Percentiles rank a stretch among this genome's conserved stretches.
Conservation (phyloP, 2,797 vertebrate genomes). For the Schizothorax lantsangensis region DNA sequence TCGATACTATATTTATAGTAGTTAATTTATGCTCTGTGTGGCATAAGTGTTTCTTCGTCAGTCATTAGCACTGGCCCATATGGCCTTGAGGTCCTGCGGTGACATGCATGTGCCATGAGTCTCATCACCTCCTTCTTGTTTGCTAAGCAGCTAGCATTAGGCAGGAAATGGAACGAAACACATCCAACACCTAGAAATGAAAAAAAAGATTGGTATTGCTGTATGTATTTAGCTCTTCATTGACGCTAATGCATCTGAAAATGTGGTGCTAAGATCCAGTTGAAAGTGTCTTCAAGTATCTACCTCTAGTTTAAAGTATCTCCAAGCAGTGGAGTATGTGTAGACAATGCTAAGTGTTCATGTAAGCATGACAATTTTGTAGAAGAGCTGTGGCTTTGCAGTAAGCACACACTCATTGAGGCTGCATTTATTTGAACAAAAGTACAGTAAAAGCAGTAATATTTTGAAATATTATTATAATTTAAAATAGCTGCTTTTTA, state of each 20-base stretch:
- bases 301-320: constrained; percentile 6
- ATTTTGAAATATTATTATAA: background rate
- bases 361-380: background rate
- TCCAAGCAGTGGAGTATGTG: background rate
- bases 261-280: background rate
- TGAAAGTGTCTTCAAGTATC: background rate
- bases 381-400: background rate
- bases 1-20: constrained; percentile 28
- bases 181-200: background rate
- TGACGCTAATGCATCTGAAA: constrained; percentile 2
- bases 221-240: background rate
- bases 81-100: constrained; percentile 55
- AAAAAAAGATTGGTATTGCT: background rate
- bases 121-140: background rate
- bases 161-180: background rate
- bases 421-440: background rate
- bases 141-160: constrained; percentile 4
- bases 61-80: constrained; percentile 62
- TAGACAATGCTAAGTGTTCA: background rate
- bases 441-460: background rate
- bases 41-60: constrained; percentile 50
- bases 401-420: background rate
- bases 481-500: background rate
- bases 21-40: constrained; percentile 21
- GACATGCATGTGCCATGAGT: constrained; percentile 25